These are phyloP conservation scores for Serripes groenlandicus DNA, from an alignment of 2,888 invertebrate species.

Conservation along the genomic window DNA sequence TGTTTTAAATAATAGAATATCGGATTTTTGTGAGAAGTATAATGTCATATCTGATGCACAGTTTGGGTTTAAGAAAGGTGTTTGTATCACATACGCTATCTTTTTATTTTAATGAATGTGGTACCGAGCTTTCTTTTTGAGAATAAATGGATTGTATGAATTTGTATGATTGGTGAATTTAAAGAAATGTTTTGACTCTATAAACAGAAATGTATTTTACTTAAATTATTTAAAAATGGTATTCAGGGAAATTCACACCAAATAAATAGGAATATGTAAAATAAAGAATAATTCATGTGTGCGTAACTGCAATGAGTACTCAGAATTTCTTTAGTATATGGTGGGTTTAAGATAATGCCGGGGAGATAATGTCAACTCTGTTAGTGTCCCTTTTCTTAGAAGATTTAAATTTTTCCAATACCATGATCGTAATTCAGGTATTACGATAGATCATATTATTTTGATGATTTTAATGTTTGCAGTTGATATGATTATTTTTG, in stretches of 20 bases:
- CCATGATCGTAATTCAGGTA: no score
- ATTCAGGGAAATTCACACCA: not conserved
- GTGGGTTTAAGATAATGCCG: not conserved
- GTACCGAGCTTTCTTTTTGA: not conserved
- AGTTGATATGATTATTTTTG: no score
- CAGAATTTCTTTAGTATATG: not conserved
- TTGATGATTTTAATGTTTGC: no score
- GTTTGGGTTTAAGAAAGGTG: constrained; percentile 18
- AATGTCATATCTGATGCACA: constrained; percentile 15
- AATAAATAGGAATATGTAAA: not conserved
- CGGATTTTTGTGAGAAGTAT: not conserved
- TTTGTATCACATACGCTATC: constrained; percentile 26
- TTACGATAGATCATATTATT: no score
- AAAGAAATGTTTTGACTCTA: not conserved
- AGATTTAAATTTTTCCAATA: not conserved
- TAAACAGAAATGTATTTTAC: not conserved
- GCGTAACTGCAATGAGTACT: not conserved
- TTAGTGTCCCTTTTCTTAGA: not conserved
- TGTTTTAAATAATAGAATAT: constrained; percentile 29
- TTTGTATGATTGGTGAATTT: not conserved
- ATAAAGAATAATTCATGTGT: not conserved
- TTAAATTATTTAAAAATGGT: not conserved
- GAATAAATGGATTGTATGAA: not conserved
- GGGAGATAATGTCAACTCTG: not conserved
- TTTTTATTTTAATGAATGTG: not conserved